Percentiles rank a stretch among this genome's conserved stretches.
Conservation (phyloP, 2,113 vertebrate genomes). For the Phaethornis superciliosus region DNA sequence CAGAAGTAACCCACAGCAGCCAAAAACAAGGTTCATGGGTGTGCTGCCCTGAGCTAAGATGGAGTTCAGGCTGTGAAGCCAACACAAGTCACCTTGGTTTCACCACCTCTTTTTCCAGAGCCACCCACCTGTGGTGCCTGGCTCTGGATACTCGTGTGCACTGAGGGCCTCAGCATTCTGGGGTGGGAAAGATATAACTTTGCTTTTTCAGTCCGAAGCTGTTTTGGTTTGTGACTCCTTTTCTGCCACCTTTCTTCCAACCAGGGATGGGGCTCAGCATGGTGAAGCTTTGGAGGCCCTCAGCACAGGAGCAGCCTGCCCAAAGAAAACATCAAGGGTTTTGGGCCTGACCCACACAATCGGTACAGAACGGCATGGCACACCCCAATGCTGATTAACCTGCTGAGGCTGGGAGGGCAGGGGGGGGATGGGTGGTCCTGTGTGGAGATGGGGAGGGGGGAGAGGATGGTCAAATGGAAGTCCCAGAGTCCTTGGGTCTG, state of each 20-base stretch:
- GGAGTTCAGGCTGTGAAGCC: not conserved
- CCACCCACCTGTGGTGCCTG: fast-evolving
- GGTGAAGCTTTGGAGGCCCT: not conserved
- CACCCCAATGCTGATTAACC: not conserved
- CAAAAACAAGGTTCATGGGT: not conserved
- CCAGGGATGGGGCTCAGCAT: not conserved
- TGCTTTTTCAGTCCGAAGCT: not conserved
- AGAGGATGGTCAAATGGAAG: not conserved
- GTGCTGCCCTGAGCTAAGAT: not conserved
- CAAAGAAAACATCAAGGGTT: not conserved
- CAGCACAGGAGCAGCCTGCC: not conserved
- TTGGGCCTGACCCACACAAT: not conserved
- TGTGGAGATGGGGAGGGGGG: fast-evolving
- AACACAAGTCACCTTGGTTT: fast-evolving
- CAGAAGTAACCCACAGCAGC: not conserved
- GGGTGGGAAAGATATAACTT: not conserved
- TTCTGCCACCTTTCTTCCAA: not conserved
- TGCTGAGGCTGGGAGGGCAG: not conserved
- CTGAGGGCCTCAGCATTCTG: not conserved
- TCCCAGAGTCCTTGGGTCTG: not conserved
- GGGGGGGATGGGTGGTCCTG: not conserved
- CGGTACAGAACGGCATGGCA: fast-evolving
- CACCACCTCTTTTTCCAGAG: not conserved
- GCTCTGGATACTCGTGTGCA: fast-evolving
- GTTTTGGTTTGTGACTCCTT: not conserved